phyloP scores from a whole-genome alignment of 2,113 vertebrate species.

The Nerophis lumbriciformis region DNA sequence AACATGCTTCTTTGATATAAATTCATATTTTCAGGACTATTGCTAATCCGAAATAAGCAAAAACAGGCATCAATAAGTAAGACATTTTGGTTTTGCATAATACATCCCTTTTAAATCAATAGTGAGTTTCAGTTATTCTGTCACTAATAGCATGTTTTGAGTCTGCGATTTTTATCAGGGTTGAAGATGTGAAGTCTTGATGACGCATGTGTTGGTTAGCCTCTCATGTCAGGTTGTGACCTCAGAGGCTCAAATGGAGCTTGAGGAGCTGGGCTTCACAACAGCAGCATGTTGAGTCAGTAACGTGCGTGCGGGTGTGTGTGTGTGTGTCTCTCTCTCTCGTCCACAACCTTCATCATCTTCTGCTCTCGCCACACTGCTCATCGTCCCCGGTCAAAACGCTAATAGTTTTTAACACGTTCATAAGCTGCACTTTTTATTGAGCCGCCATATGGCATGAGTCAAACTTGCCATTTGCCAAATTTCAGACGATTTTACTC shows the following conservation, averaged over 20 bases:
- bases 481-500: slow-evolving; percentile 32
- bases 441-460: slow-evolving; percentile 29
- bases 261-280: slow-evolving; percentile 26
- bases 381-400: slow-evolving; percentile 36
- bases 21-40: too few relatives aligned
- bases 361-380: slow-evolving; percentile 24
- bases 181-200: too few relatives aligned
- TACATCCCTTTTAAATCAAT: too few relatives aligned
- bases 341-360: not conserved
- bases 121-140: too few relatives aligned
- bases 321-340: not conserved
- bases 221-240: slow-evolving; percentile 10
- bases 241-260: slow-evolving; percentile 31
- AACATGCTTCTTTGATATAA: too few relatives aligned
- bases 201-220: not conserved
- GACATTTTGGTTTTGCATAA: too few relatives aligned
- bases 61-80: too few relatives aligned
- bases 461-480: slow-evolving; percentile 21
- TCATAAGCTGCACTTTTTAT: slow-evolving; percentile 37
- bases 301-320: not conserved
- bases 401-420: slow-evolving; percentile 44
- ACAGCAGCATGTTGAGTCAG: slow-evolving; percentile 19
- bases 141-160: too few relatives aligned
- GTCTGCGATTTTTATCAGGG: too few relatives aligned
- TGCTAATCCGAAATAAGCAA: too few relatives aligned